Evolutionary conservation across 2,888 invertebrate genomes (phyloP), one percentile per base, ranked within the genome.

Genomic region (Aleiodes alternator): DNA sequence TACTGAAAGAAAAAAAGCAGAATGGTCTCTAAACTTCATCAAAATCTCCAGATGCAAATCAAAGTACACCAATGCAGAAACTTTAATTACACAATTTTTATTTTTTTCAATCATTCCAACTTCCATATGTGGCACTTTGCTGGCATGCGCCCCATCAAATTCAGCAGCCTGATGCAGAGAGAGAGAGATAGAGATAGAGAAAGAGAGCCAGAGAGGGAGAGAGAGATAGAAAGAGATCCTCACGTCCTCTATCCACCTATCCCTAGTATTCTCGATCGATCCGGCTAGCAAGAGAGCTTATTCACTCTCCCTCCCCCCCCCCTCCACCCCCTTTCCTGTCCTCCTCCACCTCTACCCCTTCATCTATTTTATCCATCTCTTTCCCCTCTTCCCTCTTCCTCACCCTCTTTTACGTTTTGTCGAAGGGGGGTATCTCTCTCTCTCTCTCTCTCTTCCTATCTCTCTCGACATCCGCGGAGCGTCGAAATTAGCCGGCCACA

Each of bases 251-350:
- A 48, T 64, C 43, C 64, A 64, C 59, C 34, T 69, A 69, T 74
- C 69, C 61, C 74, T 69, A 75, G 74, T 56, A 64, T 75, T 75
- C 74, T 75, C 74, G 70, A 75, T 75, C 74, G 74, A 75, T 75
- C 74, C 79, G 76, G 78, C 74, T 80, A 77, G 78, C 80, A 79
- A 80, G 74, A 70, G 74, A 70, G 70, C 74, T 75, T 75, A 75
- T 75, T 70, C 72, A 73, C 73, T 70, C 73, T 11, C 34, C 34
- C 34, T 34, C 14, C 23, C 23, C 23, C 23, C 23, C 2, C 23
- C 23, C n/a, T 29, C n/a, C 76, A 72, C 73, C 78, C 80, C 75
- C 79, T 73, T 76, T 69, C 57, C 69, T 71, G 53, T 70, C 69
- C 59, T 66, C 29, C 68, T 31, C 56, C 38, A 9, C 38, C 76